Percentiles rank a stretch among this genome's conserved stretches.
These are phyloP conservation scores for Armadillidium nasatum DNA, from an alignment of 1,140 invertebrate genomes.

Conservation along the genomic window DNA sequence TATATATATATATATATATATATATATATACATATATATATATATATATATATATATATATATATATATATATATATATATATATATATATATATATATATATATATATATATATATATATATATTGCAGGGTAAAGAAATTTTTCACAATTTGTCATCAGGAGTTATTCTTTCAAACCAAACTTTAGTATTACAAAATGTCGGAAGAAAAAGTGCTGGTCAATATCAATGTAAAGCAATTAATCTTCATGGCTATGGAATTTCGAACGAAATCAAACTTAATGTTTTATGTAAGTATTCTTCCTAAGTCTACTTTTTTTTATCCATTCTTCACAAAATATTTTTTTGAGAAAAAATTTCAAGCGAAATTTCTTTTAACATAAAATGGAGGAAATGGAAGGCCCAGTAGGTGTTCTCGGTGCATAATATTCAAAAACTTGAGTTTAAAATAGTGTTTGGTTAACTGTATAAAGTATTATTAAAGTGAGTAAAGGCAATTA, in stretches of 20 bases:
- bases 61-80: not conserved
- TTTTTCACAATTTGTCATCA: constrained; percentile 72
- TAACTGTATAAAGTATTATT: no score
- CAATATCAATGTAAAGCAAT: constrained; percentile 80
- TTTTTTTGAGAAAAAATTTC: no score
- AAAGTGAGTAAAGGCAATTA: no score
- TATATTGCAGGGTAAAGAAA: constrained; percentile 62
- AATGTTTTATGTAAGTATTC: constrained; percentile 81
- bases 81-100: constrained; percentile 10
- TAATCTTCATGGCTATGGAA: constrained; percentile 81
- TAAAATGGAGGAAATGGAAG: no score
- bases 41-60: not conserved
- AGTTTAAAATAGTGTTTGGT: no score
- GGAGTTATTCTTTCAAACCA: constrained; percentile 78
- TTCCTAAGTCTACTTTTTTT: no score
- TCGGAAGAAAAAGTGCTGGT: constrained; percentile 72
- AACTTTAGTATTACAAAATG: constrained; percentile 70
- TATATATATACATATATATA: constrained; percentile 4
- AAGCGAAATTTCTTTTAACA: no score
- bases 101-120: not conserved
- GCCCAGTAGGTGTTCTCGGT: no score
- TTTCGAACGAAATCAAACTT: constrained; percentile 70
- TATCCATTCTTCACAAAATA: no score
- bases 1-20: constrained; percentile 7
- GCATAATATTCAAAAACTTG: no score